Evolutionary conservation across 2,113 vertebrate species (phyloP), one percentile per base, ranked within the genome.

Genomic region (Hipposideros armiger): DNA sequence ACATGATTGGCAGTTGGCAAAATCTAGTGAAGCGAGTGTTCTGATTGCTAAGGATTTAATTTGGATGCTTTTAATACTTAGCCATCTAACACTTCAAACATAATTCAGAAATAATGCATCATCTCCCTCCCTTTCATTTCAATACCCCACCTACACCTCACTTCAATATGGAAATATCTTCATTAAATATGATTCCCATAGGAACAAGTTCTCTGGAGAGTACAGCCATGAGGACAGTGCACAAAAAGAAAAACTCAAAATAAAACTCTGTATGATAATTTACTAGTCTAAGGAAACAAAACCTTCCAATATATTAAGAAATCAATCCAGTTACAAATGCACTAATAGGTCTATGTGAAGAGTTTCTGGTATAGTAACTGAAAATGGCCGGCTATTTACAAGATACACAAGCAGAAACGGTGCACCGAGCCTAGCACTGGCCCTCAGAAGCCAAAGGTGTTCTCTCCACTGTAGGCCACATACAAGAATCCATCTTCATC

Each of bases 401-500:
- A 98, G 98, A 98, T 97, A 98, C 98, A 98, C 98, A 97, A 98
- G 97, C 98, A 95, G 93, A 90, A 96, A 86, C 90, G 78, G 94
- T 96, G 96, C 91, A 96, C 96, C 64, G 22, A 97, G 96, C 94
- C 97, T 97, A 98, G 97, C 97, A n/a, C 85, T 95, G 98, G 97
- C 96, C 94, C 95, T 99, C 98, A 98, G 98, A 98, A 98, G 97
- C 99, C 99, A 84, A 99, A 99, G 9, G 99, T 99, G 98, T 99
- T 99, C 97, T 99, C 99, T 97, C 99, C 99, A 58, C 99, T 99
- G 99, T 99, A 99, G 96, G 99, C 99, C 98, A 99, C 99, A 7
- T 99, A 99, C 97, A 99, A 99, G 98, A 99, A 99, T 96, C 99
- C 99, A 64, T 99, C 99, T 97, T 99, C 99, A 69, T 99, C 99